phyloP scores from a whole-genome alignment of 1,140 invertebrate species.

The Drosophila subobscura region DNA sequence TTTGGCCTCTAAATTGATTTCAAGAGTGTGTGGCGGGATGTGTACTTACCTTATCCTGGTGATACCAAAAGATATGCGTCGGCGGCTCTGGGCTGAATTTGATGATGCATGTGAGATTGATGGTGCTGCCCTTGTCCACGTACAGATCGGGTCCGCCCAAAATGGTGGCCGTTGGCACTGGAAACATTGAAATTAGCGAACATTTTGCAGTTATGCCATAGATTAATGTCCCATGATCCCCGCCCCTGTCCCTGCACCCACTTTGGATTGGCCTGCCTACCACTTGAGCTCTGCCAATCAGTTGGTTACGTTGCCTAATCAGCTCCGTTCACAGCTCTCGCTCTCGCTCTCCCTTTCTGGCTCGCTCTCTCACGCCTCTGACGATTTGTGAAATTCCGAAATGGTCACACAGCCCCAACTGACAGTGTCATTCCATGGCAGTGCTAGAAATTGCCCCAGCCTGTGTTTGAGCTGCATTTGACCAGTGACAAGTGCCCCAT shows the following conservation, averaged over 20 bases:
- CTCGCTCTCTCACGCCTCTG: constrained; percentile 4
- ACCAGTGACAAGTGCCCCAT: constrained; percentile 33
- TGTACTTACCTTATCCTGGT: constrained; percentile 91
- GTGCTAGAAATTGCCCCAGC: too few species aligned
- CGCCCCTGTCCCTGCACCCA: too few species aligned
- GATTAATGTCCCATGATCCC: constrained; percentile 23
- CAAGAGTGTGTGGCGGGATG: not conserved
- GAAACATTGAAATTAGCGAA: constrained; percentile 3
- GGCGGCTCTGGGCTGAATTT: constrained; percentile 94
- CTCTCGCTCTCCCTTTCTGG: too few species aligned
- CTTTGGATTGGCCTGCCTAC: not conserved
- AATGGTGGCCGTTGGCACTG: constrained; percentile 94
- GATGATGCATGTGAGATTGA: constrained; percentile 95
- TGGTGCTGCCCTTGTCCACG: constrained; percentile 93
- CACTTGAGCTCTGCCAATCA: constrained; percentile 40
- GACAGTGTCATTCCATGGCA: constrained; percentile 12
- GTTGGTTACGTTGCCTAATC: constrained; percentile 46
- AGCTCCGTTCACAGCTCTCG: constrained; percentile 17
- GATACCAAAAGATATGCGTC: constrained; percentile 97
- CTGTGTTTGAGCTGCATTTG: too few species aligned
- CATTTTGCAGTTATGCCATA: constrained; percentile 12
- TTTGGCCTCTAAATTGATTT: constrained; percentile 55
- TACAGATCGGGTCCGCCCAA: constrained; percentile 94
- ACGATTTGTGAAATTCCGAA: constrained; percentile 41
- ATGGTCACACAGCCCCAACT: constrained; percentile 35